Percentiles rank a stretch among this genome's conserved stretches.
phyloP scores from a whole-genome alignment of 2,113 vertebrate species.

The Cairina moschata region DNA sequence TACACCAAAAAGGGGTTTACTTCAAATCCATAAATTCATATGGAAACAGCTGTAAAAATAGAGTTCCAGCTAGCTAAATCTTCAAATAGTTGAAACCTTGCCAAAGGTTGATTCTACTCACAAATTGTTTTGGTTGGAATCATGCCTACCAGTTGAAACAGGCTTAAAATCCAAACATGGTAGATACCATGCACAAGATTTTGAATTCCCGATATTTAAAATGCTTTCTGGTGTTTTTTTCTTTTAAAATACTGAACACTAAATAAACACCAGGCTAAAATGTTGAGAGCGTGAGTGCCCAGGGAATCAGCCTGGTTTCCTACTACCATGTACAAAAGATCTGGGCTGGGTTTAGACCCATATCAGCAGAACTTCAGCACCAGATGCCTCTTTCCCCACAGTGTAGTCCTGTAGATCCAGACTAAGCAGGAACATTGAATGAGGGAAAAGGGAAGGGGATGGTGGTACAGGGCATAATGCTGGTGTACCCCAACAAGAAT shows the following conservation, averaged over 20 bases:
- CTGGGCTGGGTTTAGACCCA: not conserved
- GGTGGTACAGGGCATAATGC: accelerated
- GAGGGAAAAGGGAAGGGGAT: not conserved
- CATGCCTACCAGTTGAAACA: not conserved
- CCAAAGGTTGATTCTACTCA: not conserved
- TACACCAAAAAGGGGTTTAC: not conserved
- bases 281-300: not conserved
- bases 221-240: not conserved
- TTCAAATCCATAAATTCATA: not conserved
- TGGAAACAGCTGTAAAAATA: slow-evolving; percentile 17
- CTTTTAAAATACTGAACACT: not conserved
- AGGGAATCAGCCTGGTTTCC: not conserved
- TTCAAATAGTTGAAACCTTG: slow-evolving; percentile 6
- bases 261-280: not conserved
- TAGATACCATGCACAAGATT: not conserved
- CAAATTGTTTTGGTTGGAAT: slow-evolving; percentile 40
- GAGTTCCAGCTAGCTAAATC: not conserved
- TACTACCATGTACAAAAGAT: not conserved
- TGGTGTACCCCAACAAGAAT: accelerated
- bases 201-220: not conserved
- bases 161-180: not conserved
- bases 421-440: not conserved
- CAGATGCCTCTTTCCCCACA: not conserved
- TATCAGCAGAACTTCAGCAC: not conserved
- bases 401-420: not conserved